Base-by-base conservation (phyloP, 2,113 vertebrate genomes). In the Pogonocichla stellata region DNA sequence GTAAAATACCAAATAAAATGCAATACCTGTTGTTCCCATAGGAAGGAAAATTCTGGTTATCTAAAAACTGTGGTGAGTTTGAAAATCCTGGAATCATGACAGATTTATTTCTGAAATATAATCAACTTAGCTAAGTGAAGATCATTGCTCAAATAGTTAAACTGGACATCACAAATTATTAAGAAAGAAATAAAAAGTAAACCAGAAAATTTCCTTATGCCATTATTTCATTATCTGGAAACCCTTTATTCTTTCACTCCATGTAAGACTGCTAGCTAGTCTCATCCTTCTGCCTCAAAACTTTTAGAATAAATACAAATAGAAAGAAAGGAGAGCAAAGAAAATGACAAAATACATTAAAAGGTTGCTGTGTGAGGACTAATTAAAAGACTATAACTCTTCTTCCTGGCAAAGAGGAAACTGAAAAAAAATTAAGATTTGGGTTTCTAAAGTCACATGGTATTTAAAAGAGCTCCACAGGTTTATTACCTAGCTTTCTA, bases 311-410 rank as follows among this genome's bases (percentile, higher is more conserved):
- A 66, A 78, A 78, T 18, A 29, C 17, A 73, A 73, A 79, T 47
- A 34, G 29, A 64, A 73, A 50, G 6, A 40, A 90, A 74, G 5
- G 3, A 67, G 33, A 75, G 2, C 6, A 57, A 93, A 75, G 14
- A 29, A 53, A 58, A 67, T 18, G 0, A 29, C 47, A 34, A 79
- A 72, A 48, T 13, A 34, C 4, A 3, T 13, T 14, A 48, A 70
- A 86, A 67, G 0, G 0, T 53, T 79, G 6, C 2, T 75, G 3
- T 51, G n/a, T 51, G 5, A 88, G 5, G 12, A 90, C 5, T 43
- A 6, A 47, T 38, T 67, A 71, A 77, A 80, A 31, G 11, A 25
- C 1, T 45, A 12, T 12, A 26, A 23, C 8, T 71, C 8, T 51
- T 72, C 14, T 65, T 67, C 7, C 19, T 69, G 24, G n/a, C 20